These are phyloP conservation scores for Copsychus sechellarum DNA, from an alignment of 2,113 vertebrate genomes.

Conservation along the genomic window DNA sequence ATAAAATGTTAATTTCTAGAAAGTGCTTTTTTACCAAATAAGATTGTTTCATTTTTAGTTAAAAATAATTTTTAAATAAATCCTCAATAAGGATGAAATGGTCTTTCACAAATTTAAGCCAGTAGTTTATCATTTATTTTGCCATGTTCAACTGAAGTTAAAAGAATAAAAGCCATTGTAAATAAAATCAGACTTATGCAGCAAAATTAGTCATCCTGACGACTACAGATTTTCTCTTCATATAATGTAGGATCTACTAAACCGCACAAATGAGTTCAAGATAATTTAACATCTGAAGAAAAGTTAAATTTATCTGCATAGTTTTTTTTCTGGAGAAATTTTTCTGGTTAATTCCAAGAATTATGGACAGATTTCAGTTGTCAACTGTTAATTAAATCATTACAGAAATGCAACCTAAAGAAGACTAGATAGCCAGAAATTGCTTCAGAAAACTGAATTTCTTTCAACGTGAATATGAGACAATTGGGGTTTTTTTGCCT, in stretches of 20 bases:
- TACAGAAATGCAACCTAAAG: neutral
- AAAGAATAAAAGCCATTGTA: neutral
- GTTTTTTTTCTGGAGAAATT: neutral
- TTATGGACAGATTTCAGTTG: neutral
- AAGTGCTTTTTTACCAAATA: neutral
- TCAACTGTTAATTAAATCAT: neutral
- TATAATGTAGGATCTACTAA: neutral
- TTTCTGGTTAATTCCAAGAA: neutral
- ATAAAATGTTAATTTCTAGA: neutral
- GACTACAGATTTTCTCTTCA: neutral
- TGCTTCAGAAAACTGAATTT: neutral
- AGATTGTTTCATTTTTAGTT: neutral
- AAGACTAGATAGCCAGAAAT: neutral
- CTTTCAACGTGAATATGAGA: neutral
- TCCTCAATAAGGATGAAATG: neutral
- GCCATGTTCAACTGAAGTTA: neutral
- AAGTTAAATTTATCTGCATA: neutral
- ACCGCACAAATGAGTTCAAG: neutral
- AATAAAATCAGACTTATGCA: neutral
- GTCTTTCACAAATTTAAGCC: neutral
- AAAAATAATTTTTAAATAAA: neutral
- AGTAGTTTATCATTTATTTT: neutral
- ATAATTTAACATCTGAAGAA: neutral
- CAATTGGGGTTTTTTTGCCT: neutral
- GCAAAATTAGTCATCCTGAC: neutral